These are phyloP conservation scores for Strix occidentalis DNA, from an alignment of 2,797 vertebrate species.

Conservation along the genomic window DNA sequence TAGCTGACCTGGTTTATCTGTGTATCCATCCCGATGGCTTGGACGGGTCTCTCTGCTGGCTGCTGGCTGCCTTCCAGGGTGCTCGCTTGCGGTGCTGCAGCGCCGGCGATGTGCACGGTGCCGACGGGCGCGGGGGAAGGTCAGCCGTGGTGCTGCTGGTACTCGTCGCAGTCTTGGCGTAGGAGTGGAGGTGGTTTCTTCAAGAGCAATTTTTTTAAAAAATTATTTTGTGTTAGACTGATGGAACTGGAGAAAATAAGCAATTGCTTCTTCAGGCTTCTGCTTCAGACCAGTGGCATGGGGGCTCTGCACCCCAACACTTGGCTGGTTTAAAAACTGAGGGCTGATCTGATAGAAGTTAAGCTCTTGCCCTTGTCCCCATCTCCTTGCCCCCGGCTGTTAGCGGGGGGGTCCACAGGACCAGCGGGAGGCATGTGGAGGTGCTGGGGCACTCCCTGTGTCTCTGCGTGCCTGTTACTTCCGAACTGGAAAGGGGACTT, in stretches of 20 bases:
- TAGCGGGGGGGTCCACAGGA: neutral
- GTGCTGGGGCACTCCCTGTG: neutral
- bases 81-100: accelerated
- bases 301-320: neutral
- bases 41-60: neutral
- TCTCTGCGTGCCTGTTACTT: accelerated
- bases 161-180: accelerated
- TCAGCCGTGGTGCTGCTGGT: accelerated
- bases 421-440: neutral
- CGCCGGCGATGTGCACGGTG: accelerated
- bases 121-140: accelerated
- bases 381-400: accelerated
- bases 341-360: neutral
- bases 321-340: neutral
- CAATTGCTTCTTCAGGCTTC: neutral
- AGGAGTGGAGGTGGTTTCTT: neutral
- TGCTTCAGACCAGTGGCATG: accelerated
- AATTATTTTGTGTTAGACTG: neutral
- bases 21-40: neutral
- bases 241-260: neutral
- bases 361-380: neutral
- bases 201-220: neutral
- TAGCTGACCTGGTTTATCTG: constrained; percentile 41
- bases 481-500: neutral
- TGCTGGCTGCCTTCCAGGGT: neutral